These are phyloP conservation scores for Fragum fragum DNA, from an alignment of 2,888 invertebrate species.

Conservation along the genomic window DNA sequence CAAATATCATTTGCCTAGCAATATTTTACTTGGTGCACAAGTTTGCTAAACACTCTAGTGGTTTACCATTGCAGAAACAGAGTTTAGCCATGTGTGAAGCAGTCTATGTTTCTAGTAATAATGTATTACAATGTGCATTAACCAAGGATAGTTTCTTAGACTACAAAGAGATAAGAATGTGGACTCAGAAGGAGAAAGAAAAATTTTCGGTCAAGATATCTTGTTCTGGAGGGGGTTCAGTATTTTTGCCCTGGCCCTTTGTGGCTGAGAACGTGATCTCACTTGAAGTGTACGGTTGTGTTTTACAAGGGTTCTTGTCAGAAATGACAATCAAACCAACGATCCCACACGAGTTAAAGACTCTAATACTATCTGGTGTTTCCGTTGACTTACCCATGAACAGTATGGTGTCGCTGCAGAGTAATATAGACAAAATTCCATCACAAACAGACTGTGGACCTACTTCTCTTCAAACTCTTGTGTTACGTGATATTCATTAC, in stretches of 20 bases:
- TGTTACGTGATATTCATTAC: constrained; percentile 57
- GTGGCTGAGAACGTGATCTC: constrained; percentile 53
- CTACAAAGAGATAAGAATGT: constrained; percentile 48
- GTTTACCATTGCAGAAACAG: not conserved
- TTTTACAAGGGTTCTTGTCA: constrained; percentile 50
- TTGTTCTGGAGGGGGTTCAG: constrained; percentile 43
- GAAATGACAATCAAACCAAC: constrained; percentile 53
- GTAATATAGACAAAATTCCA: constrained; percentile 45
- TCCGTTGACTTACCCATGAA: constrained; percentile 53
- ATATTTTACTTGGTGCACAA: not conserved
- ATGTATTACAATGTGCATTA: constrained; percentile 39
- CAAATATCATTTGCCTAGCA: not conserved
- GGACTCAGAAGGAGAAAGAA: constrained; percentile 42
- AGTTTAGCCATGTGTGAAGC: constrained; percentile 38
- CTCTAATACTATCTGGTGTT: constrained; percentile 40
- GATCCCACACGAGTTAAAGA: constrained; percentile 43
- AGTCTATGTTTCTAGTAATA: not conserved
- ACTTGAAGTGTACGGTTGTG: constrained; percentile 49
- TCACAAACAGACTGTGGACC: constrained; percentile 64
- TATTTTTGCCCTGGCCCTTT: constrained; percentile 66
- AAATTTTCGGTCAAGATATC: constrained; percentile 41
- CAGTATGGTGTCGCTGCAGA: constrained; percentile 41
- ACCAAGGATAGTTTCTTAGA: constrained; percentile 49
- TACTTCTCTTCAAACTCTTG: constrained; percentile 49
- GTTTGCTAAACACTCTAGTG: not conserved